phyloP scores from a whole-genome alignment of 2,888 invertebrate genomes.

The Eumacrocentrus americanus region DNA sequence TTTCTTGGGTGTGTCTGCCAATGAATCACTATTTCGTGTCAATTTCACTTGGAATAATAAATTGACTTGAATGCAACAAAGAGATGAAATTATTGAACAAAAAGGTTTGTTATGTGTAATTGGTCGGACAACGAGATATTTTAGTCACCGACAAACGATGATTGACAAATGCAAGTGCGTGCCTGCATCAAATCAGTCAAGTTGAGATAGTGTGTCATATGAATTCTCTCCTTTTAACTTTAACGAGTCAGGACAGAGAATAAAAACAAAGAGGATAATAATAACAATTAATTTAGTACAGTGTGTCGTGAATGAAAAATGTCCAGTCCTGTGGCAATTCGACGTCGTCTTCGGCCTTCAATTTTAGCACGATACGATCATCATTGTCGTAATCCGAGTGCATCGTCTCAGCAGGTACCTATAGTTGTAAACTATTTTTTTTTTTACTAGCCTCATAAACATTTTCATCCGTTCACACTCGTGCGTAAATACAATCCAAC shows the following conservation, averaged over 20 bases:
- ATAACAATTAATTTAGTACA: background rate
- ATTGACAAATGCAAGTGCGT: background rate
- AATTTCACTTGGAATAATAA: conserved; percentile 1
- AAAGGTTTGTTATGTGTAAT: background rate
- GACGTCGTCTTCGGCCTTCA: conserved; percentile 49
- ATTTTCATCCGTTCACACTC: background rate
- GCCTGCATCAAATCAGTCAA: background rate
- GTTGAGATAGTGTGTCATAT: background rate
- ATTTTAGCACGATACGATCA: conserved; percentile 45
- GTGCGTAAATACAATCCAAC: background rate
- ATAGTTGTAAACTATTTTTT: conserved; percentile 1
- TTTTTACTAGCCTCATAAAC: too few species aligned
- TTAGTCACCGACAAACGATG: background rate
- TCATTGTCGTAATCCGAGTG: conserved; percentile 39
- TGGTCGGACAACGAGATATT: background rate
- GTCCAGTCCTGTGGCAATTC: conserved; percentile 43
- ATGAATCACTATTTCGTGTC: too few species aligned
- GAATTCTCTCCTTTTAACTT: too few species aligned
- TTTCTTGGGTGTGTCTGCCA: too few species aligned
- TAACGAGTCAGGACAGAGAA: too few species aligned
- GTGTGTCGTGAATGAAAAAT: conserved; percentile 35
- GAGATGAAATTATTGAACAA: too few species aligned
- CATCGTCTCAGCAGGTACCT: conserved; percentile 44
- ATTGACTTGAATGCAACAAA: background rate
- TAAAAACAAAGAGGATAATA: too few species aligned